A percentile compares a stretch with the other conserved stretches of the same genome.
These are phyloP conservation scores for Apteryx mantelli DNA, from an alignment of 2,113 vertebrate genomes.

Conservation along the genomic window DNA sequence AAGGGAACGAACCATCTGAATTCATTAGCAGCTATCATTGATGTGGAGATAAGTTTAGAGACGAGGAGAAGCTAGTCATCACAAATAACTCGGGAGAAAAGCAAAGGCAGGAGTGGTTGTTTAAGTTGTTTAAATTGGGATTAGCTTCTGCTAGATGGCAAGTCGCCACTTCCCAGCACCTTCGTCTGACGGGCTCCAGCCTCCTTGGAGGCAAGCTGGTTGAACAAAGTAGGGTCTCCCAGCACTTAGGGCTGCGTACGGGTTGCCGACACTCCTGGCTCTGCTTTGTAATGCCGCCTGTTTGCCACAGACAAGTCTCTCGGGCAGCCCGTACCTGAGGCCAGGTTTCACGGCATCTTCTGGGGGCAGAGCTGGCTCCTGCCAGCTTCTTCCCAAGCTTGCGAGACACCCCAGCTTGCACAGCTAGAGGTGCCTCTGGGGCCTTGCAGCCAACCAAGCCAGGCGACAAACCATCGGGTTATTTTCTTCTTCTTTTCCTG, in stretches of 20 bases:
- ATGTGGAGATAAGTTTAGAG: constrained; percentile 61
- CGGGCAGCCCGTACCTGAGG: background rate
- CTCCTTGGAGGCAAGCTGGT: background rate
- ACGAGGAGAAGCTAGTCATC: constrained; percentile 29
- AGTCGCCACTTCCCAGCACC: background rate
- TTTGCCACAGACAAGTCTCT: background rate
- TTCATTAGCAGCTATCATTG: constrained; percentile 68
- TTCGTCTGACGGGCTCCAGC: background rate
- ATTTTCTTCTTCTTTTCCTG: background rate
- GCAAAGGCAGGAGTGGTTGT: constrained; percentile 18
- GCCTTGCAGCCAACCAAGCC: background rate
- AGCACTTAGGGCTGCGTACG: background rate
- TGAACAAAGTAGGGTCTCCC: background rate
- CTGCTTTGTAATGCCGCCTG: background rate
- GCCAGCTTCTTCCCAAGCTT: background rate
- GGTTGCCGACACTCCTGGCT: background rate
- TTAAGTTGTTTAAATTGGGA: background rate
- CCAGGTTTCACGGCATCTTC: background rate
- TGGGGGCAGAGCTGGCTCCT: background rate
- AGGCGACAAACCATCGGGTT: background rate
- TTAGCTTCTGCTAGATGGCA: constrained; percentile 7
- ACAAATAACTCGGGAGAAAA: constrained; percentile 33
- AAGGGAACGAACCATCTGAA: constrained; percentile 57
- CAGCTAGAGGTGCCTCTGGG: fast-evolving
- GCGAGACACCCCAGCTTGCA: background rate